Conservation (phyloP, 2,888 invertebrate species). For the Thereva nobilitata region DNA sequence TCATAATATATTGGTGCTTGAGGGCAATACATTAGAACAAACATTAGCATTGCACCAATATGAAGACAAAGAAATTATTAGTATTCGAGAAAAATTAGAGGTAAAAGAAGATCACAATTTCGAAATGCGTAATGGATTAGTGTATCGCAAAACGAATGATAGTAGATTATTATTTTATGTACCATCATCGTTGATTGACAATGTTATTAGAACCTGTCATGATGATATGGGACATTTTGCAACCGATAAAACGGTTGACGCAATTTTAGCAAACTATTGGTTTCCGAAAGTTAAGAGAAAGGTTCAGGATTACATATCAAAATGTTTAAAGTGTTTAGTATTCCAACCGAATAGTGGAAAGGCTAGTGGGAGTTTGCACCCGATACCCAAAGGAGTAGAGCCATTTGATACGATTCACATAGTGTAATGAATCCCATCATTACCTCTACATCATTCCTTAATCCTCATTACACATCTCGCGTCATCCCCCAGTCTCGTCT, state of each 20-base stretch:
- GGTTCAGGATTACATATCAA: slow-evolving; percentile 30
- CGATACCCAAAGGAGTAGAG: slow-evolving; percentile 45
- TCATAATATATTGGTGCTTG: slow-evolving; percentile 30
- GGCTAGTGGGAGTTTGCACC: slow-evolving; percentile 45
- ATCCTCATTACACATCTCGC: too few species aligned
- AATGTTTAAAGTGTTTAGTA: slow-evolving; percentile 37
- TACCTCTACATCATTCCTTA: too few species aligned
- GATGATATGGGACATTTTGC: slow-evolving; percentile 37
- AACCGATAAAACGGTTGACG: slow-evolving; percentile 21
- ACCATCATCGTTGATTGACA: slow-evolving; percentile 15
- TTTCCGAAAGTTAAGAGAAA: slow-evolving; percentile 33
- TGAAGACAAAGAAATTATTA: too few species aligned
- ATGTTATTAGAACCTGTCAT: slow-evolving; percentile 29
- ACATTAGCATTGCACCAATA: slow-evolving; percentile 23
- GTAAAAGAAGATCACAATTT: slow-evolving; percentile 7
- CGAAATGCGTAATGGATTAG: slow-evolving; percentile 29
- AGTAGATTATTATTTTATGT: slow-evolving; percentile 36
- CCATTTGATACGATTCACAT: slow-evolving; percentile 44
- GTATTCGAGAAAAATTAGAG: background rate
- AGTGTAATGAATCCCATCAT: too few species aligned
- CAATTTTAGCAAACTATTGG: slow-evolving; percentile 29
- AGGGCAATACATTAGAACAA: slow-evolving; percentile 40
- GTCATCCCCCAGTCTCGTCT: too few species aligned
- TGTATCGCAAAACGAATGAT: slow-evolving; percentile 26
- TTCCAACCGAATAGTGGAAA: slow-evolving; percentile 31